Percentiles rank a stretch among this genome's conserved stretches.
These are phyloP conservation scores for Xerus rutilus DNA, from an alignment of 2,797 vertebrate genomes.

Conservation along the genomic window DNA sequence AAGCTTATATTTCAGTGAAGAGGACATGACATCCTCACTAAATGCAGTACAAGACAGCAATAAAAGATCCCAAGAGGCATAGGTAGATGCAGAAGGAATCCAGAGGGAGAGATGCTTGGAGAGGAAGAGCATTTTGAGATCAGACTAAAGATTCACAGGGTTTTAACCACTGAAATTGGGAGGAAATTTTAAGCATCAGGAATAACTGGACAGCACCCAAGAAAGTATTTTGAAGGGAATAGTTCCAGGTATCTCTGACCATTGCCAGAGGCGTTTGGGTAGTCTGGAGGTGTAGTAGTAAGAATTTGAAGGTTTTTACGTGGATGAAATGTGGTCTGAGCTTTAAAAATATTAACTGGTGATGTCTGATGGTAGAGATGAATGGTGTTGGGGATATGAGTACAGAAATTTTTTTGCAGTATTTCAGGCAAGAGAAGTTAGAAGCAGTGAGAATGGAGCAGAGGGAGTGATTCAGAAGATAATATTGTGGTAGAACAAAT, in stretches of 20 bases:
- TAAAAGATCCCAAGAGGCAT: background rate
- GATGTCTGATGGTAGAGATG: background rate
- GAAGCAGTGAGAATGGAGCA: background rate
- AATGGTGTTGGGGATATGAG: background rate
- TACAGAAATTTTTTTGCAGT: background rate
- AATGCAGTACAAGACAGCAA: background rate
- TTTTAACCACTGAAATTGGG: background rate
- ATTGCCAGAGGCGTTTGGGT: background rate
- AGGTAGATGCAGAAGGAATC: background rate
- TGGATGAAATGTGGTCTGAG: background rate
- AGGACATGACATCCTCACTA: background rate
- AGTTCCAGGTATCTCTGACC: background rate
- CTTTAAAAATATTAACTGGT: background rate
- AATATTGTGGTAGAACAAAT: background rate
- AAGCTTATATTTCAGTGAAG: background rate
- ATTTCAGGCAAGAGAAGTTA: background rate
- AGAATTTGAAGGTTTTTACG: background rate
- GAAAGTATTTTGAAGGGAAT: background rate
- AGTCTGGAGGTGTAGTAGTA: background rate
- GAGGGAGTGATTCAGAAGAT: background rate
- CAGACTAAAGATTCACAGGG: background rate
- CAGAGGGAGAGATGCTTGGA: background rate
- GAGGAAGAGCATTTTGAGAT: background rate
- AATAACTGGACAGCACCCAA: background rate
- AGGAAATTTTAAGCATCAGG: constrained; percentile 29